Conservation (phyloP, 2,113 vertebrate genomes). For the Pelmatolapia mariae region DNA sequence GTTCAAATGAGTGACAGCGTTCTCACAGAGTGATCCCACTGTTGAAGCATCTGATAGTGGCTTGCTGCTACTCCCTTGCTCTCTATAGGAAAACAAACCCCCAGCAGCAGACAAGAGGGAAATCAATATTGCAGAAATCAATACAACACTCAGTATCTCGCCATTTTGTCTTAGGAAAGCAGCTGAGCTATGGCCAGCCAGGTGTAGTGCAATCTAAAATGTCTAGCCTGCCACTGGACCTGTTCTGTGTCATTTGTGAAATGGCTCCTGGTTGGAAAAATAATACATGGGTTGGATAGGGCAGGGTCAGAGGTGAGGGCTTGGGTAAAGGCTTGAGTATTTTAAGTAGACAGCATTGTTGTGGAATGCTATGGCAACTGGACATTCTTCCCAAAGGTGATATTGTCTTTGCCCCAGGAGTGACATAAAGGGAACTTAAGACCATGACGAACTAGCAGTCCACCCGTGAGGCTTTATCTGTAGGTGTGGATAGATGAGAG, state of each 20-base stretch:
- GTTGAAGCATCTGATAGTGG: not conserved
- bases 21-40: not conserved
- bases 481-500: conserved; percentile 63
- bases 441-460: conserved; percentile 47
- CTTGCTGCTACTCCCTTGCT: not conserved
- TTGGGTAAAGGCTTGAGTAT: conserved; percentile 43
- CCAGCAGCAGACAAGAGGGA: conserved; percentile 36
- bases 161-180: conserved; percentile 61
- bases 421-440: conserved; percentile 55
- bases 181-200: conserved; percentile 1
- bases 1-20: not conserved
- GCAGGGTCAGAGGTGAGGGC: conserved; percentile 55
- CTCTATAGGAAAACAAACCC: conserved; percentile 38
- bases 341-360: conserved; percentile 67
- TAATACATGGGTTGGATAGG: conserved; percentile 53
- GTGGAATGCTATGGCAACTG: conserved; percentile 63
- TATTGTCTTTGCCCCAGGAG: conserved; percentile 61
- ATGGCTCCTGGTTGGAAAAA: conserved; percentile 55
- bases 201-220: conserved; percentile 47
- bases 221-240: conserved; percentile 34
- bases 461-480: conserved; percentile 53
- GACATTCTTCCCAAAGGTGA: conserved; percentile 68
- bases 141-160: conserved; percentile 50
- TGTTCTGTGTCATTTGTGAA: conserved; percentile 33
- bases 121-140: conserved; percentile 66